Evolutionary conservation across 2,888 invertebrate genomes (phyloP).

Genomic region (Philereme vetulata): DNA sequence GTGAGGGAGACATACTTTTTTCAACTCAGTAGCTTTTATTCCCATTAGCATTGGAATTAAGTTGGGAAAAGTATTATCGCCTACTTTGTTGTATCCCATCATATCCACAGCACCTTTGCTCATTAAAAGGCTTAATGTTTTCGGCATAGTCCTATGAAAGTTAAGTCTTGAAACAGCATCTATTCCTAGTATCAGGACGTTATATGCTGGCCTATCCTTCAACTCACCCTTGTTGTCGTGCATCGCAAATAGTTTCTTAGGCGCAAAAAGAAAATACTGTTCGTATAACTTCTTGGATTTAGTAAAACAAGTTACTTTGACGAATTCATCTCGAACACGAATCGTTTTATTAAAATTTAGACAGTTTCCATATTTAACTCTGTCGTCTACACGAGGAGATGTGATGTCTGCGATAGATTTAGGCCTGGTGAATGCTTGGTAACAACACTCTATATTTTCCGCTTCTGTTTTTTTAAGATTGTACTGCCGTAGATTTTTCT

Average conservation of each 20-base stretch:
- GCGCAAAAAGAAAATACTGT: slow-evolving; percentile 87
- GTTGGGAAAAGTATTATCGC: slow-evolving; percentile 97
- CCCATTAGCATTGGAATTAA: slow-evolving; percentile 93
- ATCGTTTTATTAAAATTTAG: slow-evolving; percentile 62
- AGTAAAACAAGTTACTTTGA: slow-evolving; percentile 84
- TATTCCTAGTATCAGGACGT: slow-evolving; percentile 91
- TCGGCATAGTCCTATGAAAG: slow-evolving; percentile 92
- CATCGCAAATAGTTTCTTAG: slow-evolving; percentile 51
- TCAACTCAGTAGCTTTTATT: slow-evolving; percentile 85
- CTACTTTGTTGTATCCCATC: slow-evolving; percentile 96
- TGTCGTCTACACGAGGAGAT: slow-evolving; percentile 53
- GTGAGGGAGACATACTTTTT: slow-evolving; percentile 85
- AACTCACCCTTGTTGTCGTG: slow-evolving; percentile 25
- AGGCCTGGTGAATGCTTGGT: slow-evolving; percentile 65
- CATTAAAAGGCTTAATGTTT: slow-evolving; percentile 85
- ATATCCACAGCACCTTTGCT: slow-evolving; percentile 89
- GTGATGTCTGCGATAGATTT: slow-evolving; percentile 28
- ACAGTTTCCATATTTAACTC: slow-evolving; percentile 70
- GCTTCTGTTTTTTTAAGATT: slow-evolving; percentile 61
- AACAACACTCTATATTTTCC: slow-evolving; percentile 80
- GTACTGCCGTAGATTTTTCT: slow-evolving; percentile 69
- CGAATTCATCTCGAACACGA: slow-evolving; percentile 83
- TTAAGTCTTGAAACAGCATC: slow-evolving; percentile 94
- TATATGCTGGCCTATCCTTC: slow-evolving; percentile 65
- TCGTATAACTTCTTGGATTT: slow-evolving; percentile 73